phyloP scores from a whole-genome alignment of 2,888 invertebrate genomes.

The Labia minor region DNA sequence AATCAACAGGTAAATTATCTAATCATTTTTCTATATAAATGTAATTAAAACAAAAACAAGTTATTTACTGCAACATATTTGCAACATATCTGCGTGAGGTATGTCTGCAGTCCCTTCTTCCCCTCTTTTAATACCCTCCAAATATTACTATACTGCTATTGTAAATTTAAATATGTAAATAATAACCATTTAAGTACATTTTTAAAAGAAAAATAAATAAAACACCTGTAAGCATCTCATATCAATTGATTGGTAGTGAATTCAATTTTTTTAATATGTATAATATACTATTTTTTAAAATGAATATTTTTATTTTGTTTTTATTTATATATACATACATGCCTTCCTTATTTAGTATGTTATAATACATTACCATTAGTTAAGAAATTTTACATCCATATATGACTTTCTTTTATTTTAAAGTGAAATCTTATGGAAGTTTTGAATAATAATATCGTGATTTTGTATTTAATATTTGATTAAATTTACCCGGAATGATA shows the following conservation, averaged over 20 bases:
- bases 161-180: constrained; percentile 14
- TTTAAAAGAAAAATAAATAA: constrained; percentile 1
- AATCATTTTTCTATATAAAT: neutral
- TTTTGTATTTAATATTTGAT: too few species aligned
- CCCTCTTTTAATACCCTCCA: neutral
- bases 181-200: constrained; percentile 13
- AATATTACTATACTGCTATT: constrained; percentile 1
- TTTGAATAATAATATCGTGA: too few species aligned
- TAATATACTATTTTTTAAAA: constrained; percentile 13
- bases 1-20: neutral
- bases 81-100: constrained; percentile 14
- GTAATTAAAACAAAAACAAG: neutral
- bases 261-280: constrained; percentile 7
- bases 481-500: too few species aligned
- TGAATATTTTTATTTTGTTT: neutral
- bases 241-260: neutral
- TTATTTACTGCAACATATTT: neutral
- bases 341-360: neutral
- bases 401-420: too few species aligned
- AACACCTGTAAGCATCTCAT: constrained; percentile 15
- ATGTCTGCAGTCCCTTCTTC: neutral
- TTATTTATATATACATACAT: neutral
- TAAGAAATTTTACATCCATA: too few species aligned
- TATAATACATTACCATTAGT: too few species aligned
- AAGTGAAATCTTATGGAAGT: too few species aligned